Percentiles rank a stretch among this genome's conserved stretches.
Conservation (phyloP, 2,797 vertebrate genomes). For the Peromyscus attwateri region DNA sequence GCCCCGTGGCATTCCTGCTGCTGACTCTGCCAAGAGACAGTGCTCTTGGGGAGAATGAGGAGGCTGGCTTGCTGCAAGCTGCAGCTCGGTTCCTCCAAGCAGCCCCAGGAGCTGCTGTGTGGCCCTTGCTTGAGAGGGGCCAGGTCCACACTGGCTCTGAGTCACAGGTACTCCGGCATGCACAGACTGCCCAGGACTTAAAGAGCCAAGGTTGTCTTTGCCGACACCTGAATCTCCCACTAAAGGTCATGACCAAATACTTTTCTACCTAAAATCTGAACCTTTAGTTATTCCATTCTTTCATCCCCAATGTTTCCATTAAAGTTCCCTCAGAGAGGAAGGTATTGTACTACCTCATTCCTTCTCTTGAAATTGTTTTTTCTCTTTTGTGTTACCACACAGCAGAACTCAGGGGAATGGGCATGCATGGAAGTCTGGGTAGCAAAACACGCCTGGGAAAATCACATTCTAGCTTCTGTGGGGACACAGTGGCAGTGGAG, state of each 20-base stretch:
- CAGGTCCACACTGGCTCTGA: no score
- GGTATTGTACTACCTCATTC: rapidly evolving
- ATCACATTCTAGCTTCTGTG: rapidly evolving
- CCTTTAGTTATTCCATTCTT: no score
- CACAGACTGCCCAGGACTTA: rapidly evolving
- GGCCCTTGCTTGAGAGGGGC: not conserved
- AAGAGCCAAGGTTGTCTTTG: no score
- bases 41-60: rapidly evolving
- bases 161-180: rapidly evolving
- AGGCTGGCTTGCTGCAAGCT: not conserved
- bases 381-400: not conserved
- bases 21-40: not conserved
- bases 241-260: not conserved
- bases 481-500: rapidly evolving
- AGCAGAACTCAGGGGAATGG: not conserved
- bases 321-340: not conserved
- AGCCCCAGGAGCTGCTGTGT: not conserved
- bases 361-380: not conserved
- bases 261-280: not conserved
- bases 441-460: not conserved
- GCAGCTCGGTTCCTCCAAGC: not conserved
- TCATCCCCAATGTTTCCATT: not conserved
- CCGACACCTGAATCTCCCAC: not conserved
- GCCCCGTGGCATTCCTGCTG: not conserved
- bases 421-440: rapidly evolving